A percentile compares a stretch with the other conserved stretches of the same genome.
Conservation (phyloP, 2,113 vertebrate genomes). For the Scomber scombrus region DNA sequence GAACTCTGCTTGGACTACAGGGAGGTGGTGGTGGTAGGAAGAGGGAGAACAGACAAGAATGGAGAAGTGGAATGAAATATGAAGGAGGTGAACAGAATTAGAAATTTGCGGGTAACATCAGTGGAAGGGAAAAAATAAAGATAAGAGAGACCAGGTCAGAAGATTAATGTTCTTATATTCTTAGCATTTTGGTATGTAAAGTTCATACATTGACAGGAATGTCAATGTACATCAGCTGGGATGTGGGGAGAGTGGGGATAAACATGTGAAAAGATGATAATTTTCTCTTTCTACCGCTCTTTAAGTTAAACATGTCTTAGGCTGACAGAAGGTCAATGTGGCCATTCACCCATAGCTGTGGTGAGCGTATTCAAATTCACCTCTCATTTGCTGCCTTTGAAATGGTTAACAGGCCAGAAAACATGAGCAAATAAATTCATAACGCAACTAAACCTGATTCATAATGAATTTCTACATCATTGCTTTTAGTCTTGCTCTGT, state of each 20-base stretch:
- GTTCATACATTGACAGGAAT: background rate
- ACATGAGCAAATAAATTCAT: constrained; percentile 31
- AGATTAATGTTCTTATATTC: constrained; percentile 9
- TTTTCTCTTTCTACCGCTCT: constrained; percentile 30
- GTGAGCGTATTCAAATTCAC: constrained; percentile 52
- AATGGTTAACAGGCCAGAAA: constrained; percentile 60
- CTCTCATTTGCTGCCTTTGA: constrained; percentile 49
- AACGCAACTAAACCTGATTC: constrained; percentile 26
- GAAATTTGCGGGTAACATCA: background rate
- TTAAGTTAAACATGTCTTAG: constrained; percentile 42
- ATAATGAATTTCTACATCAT: background rate
- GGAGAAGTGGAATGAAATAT: background rate
- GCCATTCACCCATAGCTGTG: constrained; percentile 36
- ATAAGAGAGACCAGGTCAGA: background rate
- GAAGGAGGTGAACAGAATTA: background rate
- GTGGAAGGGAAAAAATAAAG: background rate
- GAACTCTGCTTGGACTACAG: constrained; percentile 98
- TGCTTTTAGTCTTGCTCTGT: too few species aligned
- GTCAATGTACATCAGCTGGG: background rate
- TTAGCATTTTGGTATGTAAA: constrained; percentile 20
- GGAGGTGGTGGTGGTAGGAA: background rate
- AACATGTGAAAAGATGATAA: constrained; percentile 28
- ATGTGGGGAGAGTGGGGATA: constrained; percentile 20
- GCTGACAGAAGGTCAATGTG: constrained; percentile 51
- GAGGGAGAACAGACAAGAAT: background rate